Evolutionary conservation across 2,797 vertebrate genomes (phyloP).

Genomic region (Urophycis tenuis): DNA sequence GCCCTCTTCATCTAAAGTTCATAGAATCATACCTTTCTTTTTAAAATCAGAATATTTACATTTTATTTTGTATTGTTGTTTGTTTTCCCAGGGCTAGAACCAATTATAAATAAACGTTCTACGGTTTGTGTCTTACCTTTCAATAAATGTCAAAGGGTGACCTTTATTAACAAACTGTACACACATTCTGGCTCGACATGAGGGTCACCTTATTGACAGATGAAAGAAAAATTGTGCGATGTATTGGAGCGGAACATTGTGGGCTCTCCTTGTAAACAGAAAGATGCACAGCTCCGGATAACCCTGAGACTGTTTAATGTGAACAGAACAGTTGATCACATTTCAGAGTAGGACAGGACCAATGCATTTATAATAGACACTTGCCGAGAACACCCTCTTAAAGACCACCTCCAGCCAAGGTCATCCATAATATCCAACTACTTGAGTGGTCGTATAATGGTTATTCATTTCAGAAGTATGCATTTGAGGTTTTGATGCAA

Average conservation of each 20-base stretch:
- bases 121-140: too few species aligned
- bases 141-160: not conserved
- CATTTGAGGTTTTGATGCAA: too few species aligned
- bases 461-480: too few species aligned
- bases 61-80: not conserved
- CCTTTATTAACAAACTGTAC: not conserved
- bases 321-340: not conserved
- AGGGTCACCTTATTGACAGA: too few species aligned
- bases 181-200: not conserved
- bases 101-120: not conserved
- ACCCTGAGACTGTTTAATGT: not conserved
- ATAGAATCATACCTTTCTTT: too few species aligned
- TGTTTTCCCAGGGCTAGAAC: too few species aligned
- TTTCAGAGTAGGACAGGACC: too few species aligned
- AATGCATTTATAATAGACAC: not conserved
- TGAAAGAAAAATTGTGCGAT: not conserved
- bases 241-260: not conserved
- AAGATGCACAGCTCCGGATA: not conserved
- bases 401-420: too few species aligned
- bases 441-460: too few species aligned
- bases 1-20: too few species aligned
- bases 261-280: not conserved
- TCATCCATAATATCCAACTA: too few species aligned
- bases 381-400: not conserved
- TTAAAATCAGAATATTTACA: not conserved